Conservation (phyloP, 2,113 vertebrate genomes). For the Halcyon senegalensis region DNA sequence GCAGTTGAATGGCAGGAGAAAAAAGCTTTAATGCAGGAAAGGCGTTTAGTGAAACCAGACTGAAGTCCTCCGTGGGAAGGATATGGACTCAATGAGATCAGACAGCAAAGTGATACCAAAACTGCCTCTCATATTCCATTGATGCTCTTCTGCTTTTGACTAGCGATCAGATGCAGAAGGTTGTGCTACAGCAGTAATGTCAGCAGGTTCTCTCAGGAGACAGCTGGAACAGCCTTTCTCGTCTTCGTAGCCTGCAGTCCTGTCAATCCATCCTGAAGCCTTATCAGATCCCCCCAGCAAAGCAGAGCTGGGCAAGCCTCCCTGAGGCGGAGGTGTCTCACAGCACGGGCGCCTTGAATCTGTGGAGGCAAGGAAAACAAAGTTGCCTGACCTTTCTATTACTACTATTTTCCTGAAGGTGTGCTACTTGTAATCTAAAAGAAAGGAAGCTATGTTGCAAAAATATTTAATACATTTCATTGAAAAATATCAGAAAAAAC, state of each 20-base stretch:
- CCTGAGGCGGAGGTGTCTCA: neutral
- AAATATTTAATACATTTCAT: neutral
- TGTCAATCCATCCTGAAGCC: neutral
- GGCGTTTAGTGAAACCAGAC: neutral
- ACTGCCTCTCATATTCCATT: neutral
- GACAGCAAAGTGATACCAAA: neutral
- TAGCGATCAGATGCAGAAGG: fast-evolving
- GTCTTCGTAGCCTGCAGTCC: neutral
- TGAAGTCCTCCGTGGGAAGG: neutral
- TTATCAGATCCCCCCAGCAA: neutral
- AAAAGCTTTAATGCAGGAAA: neutral
- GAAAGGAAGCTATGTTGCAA: neutral
- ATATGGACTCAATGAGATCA: neutral
- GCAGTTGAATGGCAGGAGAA: neutral
- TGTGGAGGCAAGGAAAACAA: neutral
- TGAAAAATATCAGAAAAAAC: neutral
- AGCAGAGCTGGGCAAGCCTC: neutral
- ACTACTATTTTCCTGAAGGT: neutral
- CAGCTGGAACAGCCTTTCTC: neutral
- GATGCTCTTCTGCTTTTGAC: neutral
- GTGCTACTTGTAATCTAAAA: neutral
- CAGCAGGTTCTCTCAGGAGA: neutral
- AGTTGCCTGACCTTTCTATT: neutral
- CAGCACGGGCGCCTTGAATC: neutral
- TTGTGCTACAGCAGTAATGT: neutral